Evolutionary conservation across 2,113 vertebrate species (phyloP).

Genomic region (Electrona antarctica): DNA sequence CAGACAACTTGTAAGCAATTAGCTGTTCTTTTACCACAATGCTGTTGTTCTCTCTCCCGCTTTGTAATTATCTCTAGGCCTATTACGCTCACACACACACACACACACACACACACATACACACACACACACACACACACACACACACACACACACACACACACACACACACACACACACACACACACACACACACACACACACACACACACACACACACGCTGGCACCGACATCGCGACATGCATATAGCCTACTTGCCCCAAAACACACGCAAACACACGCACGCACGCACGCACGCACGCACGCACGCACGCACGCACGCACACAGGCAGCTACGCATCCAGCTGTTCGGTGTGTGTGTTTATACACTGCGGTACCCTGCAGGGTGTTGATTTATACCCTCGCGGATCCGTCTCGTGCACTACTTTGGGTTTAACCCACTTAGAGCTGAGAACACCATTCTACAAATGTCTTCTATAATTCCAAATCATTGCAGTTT

Average conservation of each 20-base stretch:
- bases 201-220: slow-evolving; percentile 1
- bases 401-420: slow-evolving; percentile 3
- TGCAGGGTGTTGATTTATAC: too few relatives aligned
- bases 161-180: neutral
- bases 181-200: slow-evolving; percentile 21
- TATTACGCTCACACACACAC: slow-evolving; percentile 2
- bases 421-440: slow-evolving; percentile 34
- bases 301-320: neutral
- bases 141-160: slow-evolving; percentile 20
- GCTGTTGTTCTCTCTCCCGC: slow-evolving; percentile 1
- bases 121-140: slow-evolving; percentile 16
- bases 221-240: neutral
- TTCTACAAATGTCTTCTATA: too few relatives aligned
- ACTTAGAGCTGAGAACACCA: too few relatives aligned
- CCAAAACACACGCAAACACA: too few relatives aligned
- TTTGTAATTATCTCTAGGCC: slow-evolving; percentile 34
- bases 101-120: slow-evolving; percentile 19
- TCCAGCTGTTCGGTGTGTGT: slow-evolving; percentile 25
- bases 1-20: slow-evolving; percentile 31
- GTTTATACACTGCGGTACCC: neutral
- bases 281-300: too few relatives aligned
- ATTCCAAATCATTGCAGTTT: too few relatives aligned
- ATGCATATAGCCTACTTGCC: too few relatives aligned
- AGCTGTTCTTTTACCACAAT: neutral
- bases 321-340: neutral